Percentiles rank a stretch among this genome's conserved stretches.
Conservation (phyloP, 2,797 vertebrate species). For the Craterocephalus amniculus region DNA sequence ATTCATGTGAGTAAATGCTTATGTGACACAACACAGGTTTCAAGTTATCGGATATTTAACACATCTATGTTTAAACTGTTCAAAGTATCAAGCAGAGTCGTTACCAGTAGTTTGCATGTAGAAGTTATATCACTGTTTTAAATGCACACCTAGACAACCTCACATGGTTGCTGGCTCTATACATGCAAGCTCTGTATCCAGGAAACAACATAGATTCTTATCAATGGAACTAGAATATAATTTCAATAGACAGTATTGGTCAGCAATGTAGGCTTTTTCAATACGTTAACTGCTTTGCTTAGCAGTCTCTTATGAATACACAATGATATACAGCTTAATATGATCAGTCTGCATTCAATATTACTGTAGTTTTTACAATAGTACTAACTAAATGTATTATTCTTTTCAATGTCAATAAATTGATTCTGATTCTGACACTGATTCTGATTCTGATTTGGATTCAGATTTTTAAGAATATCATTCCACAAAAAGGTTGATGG, state of each 20-base stretch:
- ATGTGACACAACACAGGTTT: not conserved
- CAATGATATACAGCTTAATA: conserved; percentile 30
- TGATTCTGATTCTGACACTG: too few species aligned
- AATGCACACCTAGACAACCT: not conserved
- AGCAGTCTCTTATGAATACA: conserved; percentile 19
- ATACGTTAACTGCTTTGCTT: not conserved
- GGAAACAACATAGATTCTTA: not conserved
- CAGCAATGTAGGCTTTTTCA: not conserved
- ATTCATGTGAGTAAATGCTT: conserved; percentile 2
- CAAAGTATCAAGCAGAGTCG: not conserved
- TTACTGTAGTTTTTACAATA: too few species aligned
- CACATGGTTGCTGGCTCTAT: not conserved
- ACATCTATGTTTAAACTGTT: not conserved
- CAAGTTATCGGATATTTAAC: not conserved
- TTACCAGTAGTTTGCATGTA: not conserved
- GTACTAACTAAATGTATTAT: too few species aligned
- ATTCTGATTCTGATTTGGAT: too few species aligned
- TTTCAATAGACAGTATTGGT: not conserved
- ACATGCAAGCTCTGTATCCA: not conserved
- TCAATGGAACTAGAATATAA: not conserved
- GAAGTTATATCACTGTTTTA: not conserved
- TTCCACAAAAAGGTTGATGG: not conserved
- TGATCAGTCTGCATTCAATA: conserved; percentile 37
- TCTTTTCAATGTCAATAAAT: too few species aligned
- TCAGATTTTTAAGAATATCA: not conserved